These are phyloP conservation scores for Mirza zaza DNA, from an alignment of 2,113 vertebrate genomes.

Conservation along the genomic window DNA sequence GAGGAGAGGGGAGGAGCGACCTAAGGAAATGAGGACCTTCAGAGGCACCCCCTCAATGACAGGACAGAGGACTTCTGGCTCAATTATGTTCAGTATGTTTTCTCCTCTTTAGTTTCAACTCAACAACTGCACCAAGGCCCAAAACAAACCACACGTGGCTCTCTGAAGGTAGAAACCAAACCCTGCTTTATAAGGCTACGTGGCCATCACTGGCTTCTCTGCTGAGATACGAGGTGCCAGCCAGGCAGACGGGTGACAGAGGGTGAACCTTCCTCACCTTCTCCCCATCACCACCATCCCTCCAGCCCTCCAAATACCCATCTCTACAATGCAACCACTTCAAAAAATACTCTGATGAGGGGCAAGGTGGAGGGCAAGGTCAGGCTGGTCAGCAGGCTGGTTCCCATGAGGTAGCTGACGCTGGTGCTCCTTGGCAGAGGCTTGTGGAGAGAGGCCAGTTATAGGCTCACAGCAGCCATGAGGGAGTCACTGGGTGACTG, in stretches of 20 bases:
- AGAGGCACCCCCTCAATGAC: neutral
- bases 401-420: conserved; percentile 71
- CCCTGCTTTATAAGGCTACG: conserved; percentile 76
- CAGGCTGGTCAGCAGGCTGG: conserved; percentile 9
- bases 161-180: conserved; percentile 74
- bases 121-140: neutral
- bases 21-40: neutral
- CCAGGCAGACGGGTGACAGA: conserved; percentile 16
- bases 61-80: neutral
- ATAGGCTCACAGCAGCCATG: conserved; percentile 50
- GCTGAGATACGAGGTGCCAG: conserved; percentile 43
- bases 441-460: conserved; percentile 4
- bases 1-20: neutral
- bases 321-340: conserved; percentile 57
- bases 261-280: conserved; percentile 43
- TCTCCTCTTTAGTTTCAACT: conserved; percentile 6
- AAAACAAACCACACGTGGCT: conserved; percentile 70
- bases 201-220: conserved; percentile 53
- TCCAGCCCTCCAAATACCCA: conserved; percentile 22
- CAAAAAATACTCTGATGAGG: conserved; percentile 71
- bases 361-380: neutral
- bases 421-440: conserved; percentile 23
- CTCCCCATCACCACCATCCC: conserved; percentile 15
- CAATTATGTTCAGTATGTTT: neutral
- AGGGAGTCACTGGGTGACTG: neutral